Percentiles rank a stretch among this genome's conserved stretches.
Conservation (phyloP, 1,140 invertebrate genomes). For the Drosophila nigrodunni region DNA sequence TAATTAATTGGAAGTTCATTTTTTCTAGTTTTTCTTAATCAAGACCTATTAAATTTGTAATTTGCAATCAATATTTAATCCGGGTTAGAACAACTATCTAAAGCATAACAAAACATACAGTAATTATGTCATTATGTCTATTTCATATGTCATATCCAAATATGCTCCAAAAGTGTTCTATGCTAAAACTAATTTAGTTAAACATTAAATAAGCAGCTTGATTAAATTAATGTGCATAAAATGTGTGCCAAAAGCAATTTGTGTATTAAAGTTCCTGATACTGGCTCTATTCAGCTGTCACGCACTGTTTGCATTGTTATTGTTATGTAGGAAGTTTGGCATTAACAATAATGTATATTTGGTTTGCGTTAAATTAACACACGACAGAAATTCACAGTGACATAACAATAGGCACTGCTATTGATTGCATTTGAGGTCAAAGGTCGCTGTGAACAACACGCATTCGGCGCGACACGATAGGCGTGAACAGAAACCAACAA, state of each 20-base stretch:
- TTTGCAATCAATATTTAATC: slow-evolving; percentile 24
- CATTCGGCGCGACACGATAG: slow-evolving; percentile 1
- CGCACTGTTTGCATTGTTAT: slow-evolving; percentile 9
- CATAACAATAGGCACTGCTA: slow-evolving; percentile 16
- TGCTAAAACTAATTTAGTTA: no score
- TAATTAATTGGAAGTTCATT: slow-evolving; percentile 37
- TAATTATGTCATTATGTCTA: not conserved
- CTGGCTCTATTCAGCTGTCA: slow-evolving; percentile 6
- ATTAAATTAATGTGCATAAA: not conserved
- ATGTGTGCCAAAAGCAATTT: not conserved
- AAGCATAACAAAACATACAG: not conserved
- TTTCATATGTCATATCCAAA: no score
- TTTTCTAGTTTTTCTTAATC: slow-evolving; percentile 2
- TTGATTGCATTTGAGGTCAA: slow-evolving; percentile 43
- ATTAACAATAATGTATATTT: slow-evolving; percentile 6
- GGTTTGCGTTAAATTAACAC: slow-evolving; percentile 17
- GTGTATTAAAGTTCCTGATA: not conserved
- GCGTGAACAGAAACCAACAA: not conserved
- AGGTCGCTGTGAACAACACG: slow-evolving; percentile 20
- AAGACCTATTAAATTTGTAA: slow-evolving; percentile 1
- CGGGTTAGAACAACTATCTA: not conserved
- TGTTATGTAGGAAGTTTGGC: not conserved
- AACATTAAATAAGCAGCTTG: no score
- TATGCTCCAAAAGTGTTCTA: no score
- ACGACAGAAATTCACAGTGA: slow-evolving; percentile 28